Conservation (phyloP, 2,797 vertebrate species). For the Hydrophis major region DNA sequence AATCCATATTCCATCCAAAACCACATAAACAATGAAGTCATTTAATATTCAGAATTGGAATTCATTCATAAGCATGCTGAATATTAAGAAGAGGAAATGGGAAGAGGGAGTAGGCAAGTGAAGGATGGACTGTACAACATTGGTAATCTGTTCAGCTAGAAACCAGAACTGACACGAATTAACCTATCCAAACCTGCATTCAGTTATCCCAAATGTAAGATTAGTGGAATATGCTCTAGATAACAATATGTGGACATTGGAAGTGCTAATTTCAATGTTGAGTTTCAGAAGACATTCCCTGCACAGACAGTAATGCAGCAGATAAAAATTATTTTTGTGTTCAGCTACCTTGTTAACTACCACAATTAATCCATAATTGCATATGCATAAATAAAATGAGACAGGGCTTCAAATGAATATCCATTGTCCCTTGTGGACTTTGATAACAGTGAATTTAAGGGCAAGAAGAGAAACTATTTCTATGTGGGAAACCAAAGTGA, state of each 20-base stretch:
- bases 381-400: not conserved
- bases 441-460: not conserved
- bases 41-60: not conserved
- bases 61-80: not conserved
- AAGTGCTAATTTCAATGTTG: not conserved
- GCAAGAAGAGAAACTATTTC: not conserved
- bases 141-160: not conserved
- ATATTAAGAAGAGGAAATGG: not conserved
- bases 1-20: not conserved
- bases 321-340: not conserved
- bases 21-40: not conserved
- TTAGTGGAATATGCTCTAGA: not conserved
- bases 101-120: not conserved
- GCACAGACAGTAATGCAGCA: not conserved
- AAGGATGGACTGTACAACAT: not conserved
- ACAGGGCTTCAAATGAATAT: not conserved
- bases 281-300: not conserved
- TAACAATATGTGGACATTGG: not conserved
- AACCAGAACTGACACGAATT: not conserved
- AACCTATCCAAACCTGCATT: not conserved
- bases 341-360: not conserved
- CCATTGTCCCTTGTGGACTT: not conserved
- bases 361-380: not conserved
- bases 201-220: not conserved
- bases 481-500: not conserved